These are phyloP conservation scores for Nymphalis polychloros DNA, from an alignment of 2,888 invertebrate species.

Conservation along the genomic window DNA sequence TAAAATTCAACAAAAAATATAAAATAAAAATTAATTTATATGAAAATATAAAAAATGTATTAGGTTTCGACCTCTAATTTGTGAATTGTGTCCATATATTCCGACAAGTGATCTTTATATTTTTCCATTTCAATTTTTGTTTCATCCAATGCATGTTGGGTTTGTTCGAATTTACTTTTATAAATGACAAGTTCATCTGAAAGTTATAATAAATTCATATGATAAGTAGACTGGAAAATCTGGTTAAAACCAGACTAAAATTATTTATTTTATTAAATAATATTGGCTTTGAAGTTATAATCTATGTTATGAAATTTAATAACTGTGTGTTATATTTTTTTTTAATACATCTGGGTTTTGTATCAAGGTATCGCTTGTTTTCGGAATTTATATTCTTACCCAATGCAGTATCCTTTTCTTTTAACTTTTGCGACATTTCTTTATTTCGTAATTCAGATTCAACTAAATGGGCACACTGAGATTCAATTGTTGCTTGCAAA, in stretches of 20 bases:
- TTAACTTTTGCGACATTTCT: slow-evolving; percentile 32
- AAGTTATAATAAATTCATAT: neutral
- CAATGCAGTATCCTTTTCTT: slow-evolving; percentile 40
- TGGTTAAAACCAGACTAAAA: neutral
- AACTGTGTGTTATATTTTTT: too few species aligned
- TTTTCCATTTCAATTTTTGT: slow-evolving; percentile 53
- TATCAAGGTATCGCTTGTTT: too few species aligned
- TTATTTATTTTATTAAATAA: too few species aligned
- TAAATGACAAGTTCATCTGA: slow-evolving; percentile 32
- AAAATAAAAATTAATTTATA: neutral
- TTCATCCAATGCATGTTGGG: slow-evolving; percentile 51
- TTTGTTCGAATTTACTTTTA: slow-evolving; percentile 48
- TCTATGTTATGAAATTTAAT: too few species aligned
- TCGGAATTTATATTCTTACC: slow-evolving; percentile 42
- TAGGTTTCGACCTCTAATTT: slow-evolving; percentile 55
- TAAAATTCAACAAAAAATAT: slow-evolving; percentile 32
- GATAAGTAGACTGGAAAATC: neutral
- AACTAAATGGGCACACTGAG: slow-evolving; percentile 51
- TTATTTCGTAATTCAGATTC: slow-evolving; percentile 51
- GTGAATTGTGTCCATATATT: slow-evolving; percentile 51
- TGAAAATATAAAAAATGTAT: too few species aligned
- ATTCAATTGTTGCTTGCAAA: slow-evolving; percentile 52
- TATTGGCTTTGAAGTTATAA: too few species aligned
- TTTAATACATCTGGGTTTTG: too few species aligned
- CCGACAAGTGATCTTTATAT: slow-evolving; percentile 47